Percentiles rank a stretch among this genome's conserved stretches.
Evolutionary conservation across 1,140 invertebrate genomes (phyloP).

Genomic region (Drosophila subobscura): DNA sequence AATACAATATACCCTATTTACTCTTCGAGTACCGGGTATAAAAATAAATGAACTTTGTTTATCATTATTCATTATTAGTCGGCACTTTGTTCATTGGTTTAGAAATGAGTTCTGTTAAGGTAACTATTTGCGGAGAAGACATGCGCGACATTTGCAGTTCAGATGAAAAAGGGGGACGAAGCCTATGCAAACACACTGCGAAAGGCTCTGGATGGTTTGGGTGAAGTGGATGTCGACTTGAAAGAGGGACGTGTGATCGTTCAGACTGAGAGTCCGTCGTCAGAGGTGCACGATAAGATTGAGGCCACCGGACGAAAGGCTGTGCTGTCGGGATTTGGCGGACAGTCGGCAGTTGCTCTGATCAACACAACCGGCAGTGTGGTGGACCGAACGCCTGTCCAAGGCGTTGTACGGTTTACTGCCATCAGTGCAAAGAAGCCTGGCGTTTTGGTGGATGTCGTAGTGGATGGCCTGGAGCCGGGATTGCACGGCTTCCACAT

Average conservation of each 20-base stretch:
- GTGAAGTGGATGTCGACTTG: conserved; percentile 84
- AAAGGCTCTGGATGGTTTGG: conserved; percentile 84
- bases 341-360: conserved; percentile 89
- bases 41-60: conserved; percentile 82
- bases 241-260: conserved; percentile 67
- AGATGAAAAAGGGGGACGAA: conserved; percentile 87
- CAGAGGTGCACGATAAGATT: conserved; percentile 70
- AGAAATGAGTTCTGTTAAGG: conserved; percentile 72
- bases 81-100: conserved; percentile 5
- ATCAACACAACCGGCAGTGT: conserved; percentile 85
- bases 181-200: conserved; percentile 85
- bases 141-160: conserved; percentile 88
- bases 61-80: conserved; percentile 43
- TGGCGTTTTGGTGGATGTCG: conserved; percentile 90
- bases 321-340: conserved; percentile 91
- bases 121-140: conserved; percentile 20
- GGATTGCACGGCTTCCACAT: conserved; percentile 89
- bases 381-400: conserved; percentile 83
- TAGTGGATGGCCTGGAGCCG: conserved; percentile 90
- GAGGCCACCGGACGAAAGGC: conserved; percentile 87
- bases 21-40: no score
- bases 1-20: no score
- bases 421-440: conserved; percentile 84
- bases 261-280: conserved; percentile 74
- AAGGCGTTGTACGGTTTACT: conserved; percentile 91